A percentile compares a stretch with the other conserved stretches of the same genome.
These are phyloP conservation scores for Anguilla pacifica DNA, from an alignment of 2,797 vertebrate genomes.

Conservation along the genomic window DNA sequence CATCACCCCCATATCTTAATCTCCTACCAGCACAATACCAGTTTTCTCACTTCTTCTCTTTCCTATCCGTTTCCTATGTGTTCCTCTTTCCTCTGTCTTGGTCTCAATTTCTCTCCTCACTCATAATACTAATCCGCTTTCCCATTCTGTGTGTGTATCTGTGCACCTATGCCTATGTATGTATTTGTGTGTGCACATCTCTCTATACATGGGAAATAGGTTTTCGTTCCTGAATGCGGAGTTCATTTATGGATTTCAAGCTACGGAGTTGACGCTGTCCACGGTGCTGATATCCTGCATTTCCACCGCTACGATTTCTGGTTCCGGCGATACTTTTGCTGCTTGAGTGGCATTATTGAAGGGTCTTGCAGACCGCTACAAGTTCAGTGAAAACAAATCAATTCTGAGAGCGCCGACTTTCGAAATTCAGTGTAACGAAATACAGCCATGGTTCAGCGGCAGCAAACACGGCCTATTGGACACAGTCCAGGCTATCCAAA, in stretches of 20 bases:
- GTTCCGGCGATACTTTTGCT: not conserved
- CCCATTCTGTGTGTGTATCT: not conserved
- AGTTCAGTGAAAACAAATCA: not conserved
- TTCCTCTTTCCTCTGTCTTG: not conserved
- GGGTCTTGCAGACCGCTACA: not conserved
- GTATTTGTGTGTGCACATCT: not conserved
- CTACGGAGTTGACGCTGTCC: not conserved
- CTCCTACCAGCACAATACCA: not conserved
- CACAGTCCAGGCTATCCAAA: not conserved
- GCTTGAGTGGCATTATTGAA: not conserved
- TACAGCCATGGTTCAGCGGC: not conserved
- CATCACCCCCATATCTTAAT: not conserved
- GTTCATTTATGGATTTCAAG: not conserved
- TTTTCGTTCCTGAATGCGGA: not conserved
- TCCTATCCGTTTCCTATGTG: not conserved
- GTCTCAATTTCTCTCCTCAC: not conserved
- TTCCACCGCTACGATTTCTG: not conserved
- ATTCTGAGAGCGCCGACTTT: not conserved
- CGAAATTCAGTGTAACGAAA: not conserved
- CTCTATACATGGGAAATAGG: not conserved
- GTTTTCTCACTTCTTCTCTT: not conserved
- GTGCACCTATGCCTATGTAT: not conserved
- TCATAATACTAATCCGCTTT: not conserved
- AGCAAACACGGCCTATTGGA: not conserved
- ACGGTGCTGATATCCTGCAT: constrained; percentile 11